Percentiles rank a stretch among this genome's conserved stretches.
Conservation (phyloP, 2,113 vertebrate genomes). For the Capra hircus region DNA sequence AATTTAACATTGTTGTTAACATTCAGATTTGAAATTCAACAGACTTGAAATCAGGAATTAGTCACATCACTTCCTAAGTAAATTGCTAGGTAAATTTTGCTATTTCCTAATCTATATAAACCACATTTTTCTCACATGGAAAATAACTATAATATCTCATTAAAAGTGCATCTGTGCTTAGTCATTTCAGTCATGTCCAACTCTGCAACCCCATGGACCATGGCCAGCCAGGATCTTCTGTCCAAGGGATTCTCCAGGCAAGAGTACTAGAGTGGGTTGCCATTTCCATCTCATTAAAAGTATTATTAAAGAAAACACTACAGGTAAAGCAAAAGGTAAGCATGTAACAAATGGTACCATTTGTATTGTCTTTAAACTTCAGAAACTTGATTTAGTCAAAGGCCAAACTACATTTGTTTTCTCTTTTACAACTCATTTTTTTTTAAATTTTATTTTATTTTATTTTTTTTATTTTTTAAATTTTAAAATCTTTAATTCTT, state of each 20-base stretch:
- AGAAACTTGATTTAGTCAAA: background rate
- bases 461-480: too few relatives aligned
- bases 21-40: background rate
- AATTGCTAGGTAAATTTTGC: background rate
- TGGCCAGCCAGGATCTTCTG: background rate
- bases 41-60: background rate
- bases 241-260: background rate
- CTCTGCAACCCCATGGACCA: background rate
- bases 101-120: background rate
- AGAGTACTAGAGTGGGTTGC: background rate
- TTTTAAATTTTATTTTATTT: background rate
- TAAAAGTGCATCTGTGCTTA: rapidly evolving
- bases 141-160: background rate
- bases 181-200: background rate
- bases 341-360: background rate
- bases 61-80: background rate
- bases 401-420: background rate
- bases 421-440: background rate
- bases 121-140: background rate
- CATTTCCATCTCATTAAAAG: background rate
- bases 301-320: background rate
- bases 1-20: background rate
- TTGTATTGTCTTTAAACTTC: background rate
- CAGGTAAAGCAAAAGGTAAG: background rate
- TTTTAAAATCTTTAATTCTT: too few relatives aligned